phyloP scores from a whole-genome alignment of 1,140 invertebrate species.

The Cydia splendana region DNA sequence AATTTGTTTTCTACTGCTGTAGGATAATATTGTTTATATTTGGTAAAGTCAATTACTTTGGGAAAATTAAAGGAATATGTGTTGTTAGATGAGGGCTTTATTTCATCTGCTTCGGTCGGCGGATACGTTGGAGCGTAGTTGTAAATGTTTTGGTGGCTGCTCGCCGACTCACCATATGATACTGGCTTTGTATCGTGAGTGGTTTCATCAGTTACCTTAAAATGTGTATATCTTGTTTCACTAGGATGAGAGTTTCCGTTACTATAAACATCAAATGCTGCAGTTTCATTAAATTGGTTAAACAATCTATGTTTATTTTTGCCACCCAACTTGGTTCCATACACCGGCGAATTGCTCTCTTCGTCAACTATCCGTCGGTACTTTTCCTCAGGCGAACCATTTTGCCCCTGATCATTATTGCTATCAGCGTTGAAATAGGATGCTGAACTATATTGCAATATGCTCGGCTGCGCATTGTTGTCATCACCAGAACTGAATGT shows the following conservation, averaged over 20 bases:
- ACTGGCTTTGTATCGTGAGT: slow-evolving; percentile 40
- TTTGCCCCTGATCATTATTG: slow-evolving; percentile 32
- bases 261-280: slow-evolving; percentile 43
- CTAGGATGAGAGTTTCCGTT: slow-evolving; percentile 35
- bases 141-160: slow-evolving; percentile 41
- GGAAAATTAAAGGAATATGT: slow-evolving; percentile 56
- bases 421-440: slow-evolving; percentile 54
- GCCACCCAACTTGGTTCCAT: slow-evolving; percentile 66
- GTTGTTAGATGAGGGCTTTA: slow-evolving; percentile 38
- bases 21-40: slow-evolving; percentile 56
- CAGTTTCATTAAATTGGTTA: slow-evolving; percentile 52
- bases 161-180: slow-evolving; percentile 40
- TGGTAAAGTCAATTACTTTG: slow-evolving; percentile 68
- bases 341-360: slow-evolving; percentile 54
- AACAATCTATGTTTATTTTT: slow-evolving; percentile 51
- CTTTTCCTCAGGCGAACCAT: slow-evolving; percentile 15
- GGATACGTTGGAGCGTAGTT: slow-evolving; percentile 40
- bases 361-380: slow-evolving; percentile 40
- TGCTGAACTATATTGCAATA: slow-evolving; percentile 50
- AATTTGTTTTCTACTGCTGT: slow-evolving; percentile 57
- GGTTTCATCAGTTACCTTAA: slow-evolving; percentile 38
- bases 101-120: slow-evolving; percentile 40
- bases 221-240: slow-evolving; percentile 42
- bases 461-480: slow-evolving; percentile 46
- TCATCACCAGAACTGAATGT: slow-evolving; percentile 41